A percentile compares a stretch with the other conserved stretches of the same genome.
phyloP scores from a whole-genome alignment of 2,888 invertebrate species.

The Blera fallax region DNA sequence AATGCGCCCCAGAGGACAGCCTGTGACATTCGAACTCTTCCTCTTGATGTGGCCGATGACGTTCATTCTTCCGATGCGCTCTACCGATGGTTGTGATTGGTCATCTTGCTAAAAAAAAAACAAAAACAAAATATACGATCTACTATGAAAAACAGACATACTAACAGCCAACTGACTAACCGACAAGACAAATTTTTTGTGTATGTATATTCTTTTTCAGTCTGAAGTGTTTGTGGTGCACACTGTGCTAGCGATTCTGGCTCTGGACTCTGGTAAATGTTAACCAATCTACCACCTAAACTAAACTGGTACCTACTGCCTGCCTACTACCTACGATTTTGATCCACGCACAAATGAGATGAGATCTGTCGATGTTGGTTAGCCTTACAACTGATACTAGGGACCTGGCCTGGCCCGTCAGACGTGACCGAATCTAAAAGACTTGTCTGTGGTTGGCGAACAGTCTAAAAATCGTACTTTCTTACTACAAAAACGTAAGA shows the following conservation, averaged over 20 bases:
- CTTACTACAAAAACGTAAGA: constrained; percentile 4
- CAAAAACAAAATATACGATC: neutral
- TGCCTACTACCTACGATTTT: constrained; percentile 34
- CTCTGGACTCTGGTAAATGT: constrained; percentile 65
- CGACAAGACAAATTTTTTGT: constrained; percentile 49
- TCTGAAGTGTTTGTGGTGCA: constrained; percentile 42
- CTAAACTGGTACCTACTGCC: constrained; percentile 26
- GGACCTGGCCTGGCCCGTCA: constrained; percentile 26
- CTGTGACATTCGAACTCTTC: constrained; percentile 28
- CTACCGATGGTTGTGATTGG: constrained; percentile 51
- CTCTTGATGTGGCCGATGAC: constrained; percentile 55
- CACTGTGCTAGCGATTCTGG: constrained; percentile 54
- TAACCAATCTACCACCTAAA: constrained; percentile 38
- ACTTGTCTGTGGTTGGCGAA: constrained; percentile 20
- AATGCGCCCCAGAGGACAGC: constrained; percentile 71
- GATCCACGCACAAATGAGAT: constrained; percentile 39
- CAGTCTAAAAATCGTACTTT: neutral
- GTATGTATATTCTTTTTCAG: constrained; percentile 73
- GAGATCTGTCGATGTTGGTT: constrained; percentile 51
- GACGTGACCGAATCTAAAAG: constrained; percentile 32
- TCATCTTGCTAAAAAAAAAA: constrained; percentile 17
- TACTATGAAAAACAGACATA: constrained; percentile 1
- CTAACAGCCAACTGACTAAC: constrained; percentile 9
- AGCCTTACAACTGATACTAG: constrained; percentile 14
- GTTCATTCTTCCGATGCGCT: constrained; percentile 43